These are phyloP conservation scores for Aleiodes sp. DNA, from an alignment of 1,140 invertebrate genomes.

Conservation along the genomic window DNA sequence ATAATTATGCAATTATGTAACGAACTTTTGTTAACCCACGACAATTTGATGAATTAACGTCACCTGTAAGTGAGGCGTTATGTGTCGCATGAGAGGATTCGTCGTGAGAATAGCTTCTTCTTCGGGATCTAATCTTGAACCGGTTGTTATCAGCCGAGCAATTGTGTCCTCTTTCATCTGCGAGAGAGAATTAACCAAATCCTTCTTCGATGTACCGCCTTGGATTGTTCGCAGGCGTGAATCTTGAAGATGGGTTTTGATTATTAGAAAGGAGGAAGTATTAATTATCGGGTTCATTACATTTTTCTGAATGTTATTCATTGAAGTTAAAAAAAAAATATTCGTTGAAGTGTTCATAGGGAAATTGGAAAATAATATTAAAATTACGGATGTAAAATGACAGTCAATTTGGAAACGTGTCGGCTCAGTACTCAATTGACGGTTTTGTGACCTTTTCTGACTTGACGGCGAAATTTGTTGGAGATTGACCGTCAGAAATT, in stretches of 20 bases:
- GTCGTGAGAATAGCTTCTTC: constrained; percentile 55
- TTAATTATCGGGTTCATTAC: no score
- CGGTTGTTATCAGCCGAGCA: constrained; percentile 58
- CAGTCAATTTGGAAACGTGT: no score
- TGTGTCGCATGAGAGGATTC: constrained; percentile 62
- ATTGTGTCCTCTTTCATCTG: constrained; percentile 62
- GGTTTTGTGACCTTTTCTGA: no score
- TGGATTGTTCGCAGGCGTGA: constrained; percentile 54
- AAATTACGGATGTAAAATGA: no score
- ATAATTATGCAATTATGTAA: constrained; percentile 19
- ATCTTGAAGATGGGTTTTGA: constrained; percentile 45
- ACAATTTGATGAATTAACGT: constrained; percentile 3
- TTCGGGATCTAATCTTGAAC: constrained; percentile 50
- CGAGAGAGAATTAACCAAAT: constrained; percentile 62
- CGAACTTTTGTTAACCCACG: neutral
- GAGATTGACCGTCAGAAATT: no score
- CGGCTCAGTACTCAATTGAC: no score
- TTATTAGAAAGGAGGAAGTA: no score
- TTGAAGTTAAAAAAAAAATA: no score
- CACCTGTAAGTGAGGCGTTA: constrained; percentile 63
- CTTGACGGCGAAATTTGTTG: no score
- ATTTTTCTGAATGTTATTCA: no score
- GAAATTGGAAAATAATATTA: no score
- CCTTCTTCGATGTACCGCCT: constrained; percentile 55
- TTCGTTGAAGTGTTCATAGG: no score